Evolutionary conservation across 1,140 invertebrate species (phyloP), one percentile per base, ranked within the genome.

Genomic region (Eciton burchellii): DNA sequence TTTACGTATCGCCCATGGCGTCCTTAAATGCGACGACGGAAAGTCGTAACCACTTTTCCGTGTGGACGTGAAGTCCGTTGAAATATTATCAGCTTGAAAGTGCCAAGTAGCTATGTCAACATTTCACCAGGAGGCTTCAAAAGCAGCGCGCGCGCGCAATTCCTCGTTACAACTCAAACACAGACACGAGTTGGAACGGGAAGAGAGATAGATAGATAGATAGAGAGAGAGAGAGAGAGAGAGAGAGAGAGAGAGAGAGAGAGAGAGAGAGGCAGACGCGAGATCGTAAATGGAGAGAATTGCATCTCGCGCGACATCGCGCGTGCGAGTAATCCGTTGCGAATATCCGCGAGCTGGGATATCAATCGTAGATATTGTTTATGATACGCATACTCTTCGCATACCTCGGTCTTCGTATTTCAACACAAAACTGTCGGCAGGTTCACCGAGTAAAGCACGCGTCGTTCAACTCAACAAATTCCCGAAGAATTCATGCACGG

Each of bases 251-350:
- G 11, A 43, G 21, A n/a, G 29, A 74, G 43, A 74, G 16, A 35
- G 35, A 35, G 35, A 35, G 71, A 29, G 70, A 14, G 0, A 9
- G 0, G 16, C 24, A 19, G 0, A 9, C 0, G 16, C 24, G 16
- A 6, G 11, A 16, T 74, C 71, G 60, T 62, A 74, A 74, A 35
- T 60, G 60, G 41, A 74, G 56, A 47, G 60, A 74, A 74, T 74
- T 74, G 43, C 21, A 9, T 5, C 16, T 74, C 24, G 19, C 11
- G 41, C 41, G 24, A 60, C 16, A 74, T 11, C 41, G 24, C 5
- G n/a, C 43, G 43, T 62, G 62, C 62, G 45, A 60, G 41, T 74
- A 49, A 74, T 74, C n/a, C 19, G n/a, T 4, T 29, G 43, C 43
- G 41, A 74, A 59, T 59, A 73, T 59, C 19, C 21, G 12, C 19